phyloP scores from a whole-genome alignment of 2,888 invertebrate genomes.

The Smittia sp. region DNA sequence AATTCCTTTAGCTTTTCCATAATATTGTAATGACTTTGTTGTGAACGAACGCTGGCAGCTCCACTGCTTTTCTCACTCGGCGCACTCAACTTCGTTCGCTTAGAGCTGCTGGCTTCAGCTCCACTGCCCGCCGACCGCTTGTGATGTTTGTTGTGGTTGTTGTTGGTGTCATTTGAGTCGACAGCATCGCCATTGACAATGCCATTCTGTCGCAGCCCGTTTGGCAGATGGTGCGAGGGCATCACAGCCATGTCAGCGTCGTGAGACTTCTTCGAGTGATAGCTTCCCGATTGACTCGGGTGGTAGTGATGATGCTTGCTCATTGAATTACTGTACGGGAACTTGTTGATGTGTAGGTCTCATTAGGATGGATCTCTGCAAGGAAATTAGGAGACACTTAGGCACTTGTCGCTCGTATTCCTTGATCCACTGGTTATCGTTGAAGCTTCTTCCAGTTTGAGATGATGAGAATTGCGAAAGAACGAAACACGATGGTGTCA shows the following conservation, averaged over 20 bases:
- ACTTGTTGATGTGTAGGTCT: conserved; percentile 2
- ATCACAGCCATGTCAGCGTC: not conserved
- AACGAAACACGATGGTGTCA: not conserved
- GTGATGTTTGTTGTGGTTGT: not conserved
- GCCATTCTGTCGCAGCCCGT: not conserved
- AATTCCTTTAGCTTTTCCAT: conserved; percentile 36
- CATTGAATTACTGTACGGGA: not conserved
- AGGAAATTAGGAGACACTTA: not conserved
- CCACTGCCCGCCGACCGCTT: not conserved
- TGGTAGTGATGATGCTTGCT: conserved; percentile 11
- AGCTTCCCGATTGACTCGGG: conserved; percentile 2
- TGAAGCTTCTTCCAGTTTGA: not conserved
- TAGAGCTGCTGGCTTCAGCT: conserved; percentile 19
- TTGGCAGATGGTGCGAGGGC: not conserved
- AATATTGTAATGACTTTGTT: conserved; percentile 27
- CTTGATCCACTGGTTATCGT: not conserved
- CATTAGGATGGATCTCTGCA: not conserved
- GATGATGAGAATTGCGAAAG: not conserved
- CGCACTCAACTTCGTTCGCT: conserved; percentile 32
- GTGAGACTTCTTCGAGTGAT: conserved; percentile 20
- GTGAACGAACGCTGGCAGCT: not conserved
- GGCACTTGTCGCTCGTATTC: not conserved
- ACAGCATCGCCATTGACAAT: not conserved
- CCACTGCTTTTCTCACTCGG: conserved; percentile 20
- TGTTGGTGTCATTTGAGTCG: not conserved